These are phyloP conservation scores for Hippocampus zosterae DNA, from an alignment of 2,113 vertebrate genomes.

Conservation along the genomic window DNA sequence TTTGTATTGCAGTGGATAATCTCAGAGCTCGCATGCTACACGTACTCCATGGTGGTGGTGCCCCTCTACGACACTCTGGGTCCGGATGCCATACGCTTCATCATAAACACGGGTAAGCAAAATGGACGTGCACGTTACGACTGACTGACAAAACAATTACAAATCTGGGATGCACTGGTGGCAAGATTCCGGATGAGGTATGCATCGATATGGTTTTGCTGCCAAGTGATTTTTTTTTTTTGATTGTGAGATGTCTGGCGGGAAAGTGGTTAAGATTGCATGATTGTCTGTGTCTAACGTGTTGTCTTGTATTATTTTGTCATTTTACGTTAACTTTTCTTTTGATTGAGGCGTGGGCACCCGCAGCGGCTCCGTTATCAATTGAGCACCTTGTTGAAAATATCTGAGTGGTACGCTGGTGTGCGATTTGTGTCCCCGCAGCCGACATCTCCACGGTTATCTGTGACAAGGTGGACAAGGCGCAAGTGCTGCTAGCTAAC, in stretches of 20 bases:
- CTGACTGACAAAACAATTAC: too few species aligned
- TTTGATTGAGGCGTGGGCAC: too few species aligned
- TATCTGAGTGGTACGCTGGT: slow-evolving; percentile 13
- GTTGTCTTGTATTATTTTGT: too few species aligned
- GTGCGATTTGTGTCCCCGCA: slow-evolving; percentile 54
- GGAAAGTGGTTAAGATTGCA: too few species aligned
- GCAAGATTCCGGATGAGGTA: not conserved
- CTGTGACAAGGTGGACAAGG: slow-evolving; percentile 90
- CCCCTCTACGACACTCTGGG: slow-evolving; percentile 95
- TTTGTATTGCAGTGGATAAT: slow-evolving; percentile 87
- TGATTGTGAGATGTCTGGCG: too few species aligned
- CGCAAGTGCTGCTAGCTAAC: slow-evolving; percentile 81
- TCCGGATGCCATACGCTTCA: slow-evolving; percentile 89
- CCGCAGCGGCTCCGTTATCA: too few species aligned
- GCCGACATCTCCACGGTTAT: slow-evolving; percentile 93
- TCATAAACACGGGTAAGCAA: slow-evolving; percentile 88
- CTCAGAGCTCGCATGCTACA: slow-evolving; percentile 94
- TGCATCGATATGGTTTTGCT: not conserved
- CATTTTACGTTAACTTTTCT: too few species aligned
- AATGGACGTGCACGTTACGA: too few species aligned
- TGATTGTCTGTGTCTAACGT: too few species aligned
- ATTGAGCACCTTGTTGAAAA: too few species aligned
- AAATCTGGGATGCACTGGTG: not conserved
- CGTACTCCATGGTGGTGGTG: slow-evolving; percentile 97
- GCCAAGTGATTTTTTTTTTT: too few species aligned